Conservation (phyloP, 2,888 invertebrate species). For the Drosophila setosimentum region DNA sequence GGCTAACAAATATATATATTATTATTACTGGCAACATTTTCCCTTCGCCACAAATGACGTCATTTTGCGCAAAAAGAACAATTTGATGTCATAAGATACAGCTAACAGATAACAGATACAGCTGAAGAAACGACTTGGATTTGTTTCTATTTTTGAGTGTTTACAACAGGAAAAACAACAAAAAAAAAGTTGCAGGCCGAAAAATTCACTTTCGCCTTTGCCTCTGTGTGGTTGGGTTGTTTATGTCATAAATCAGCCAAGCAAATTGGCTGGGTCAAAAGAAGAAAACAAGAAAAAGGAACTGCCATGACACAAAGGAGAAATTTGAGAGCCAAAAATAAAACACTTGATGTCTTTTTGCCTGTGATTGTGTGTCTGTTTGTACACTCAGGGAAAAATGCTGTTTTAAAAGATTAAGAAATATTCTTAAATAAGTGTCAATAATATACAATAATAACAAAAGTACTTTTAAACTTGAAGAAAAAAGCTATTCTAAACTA, state of each 20-base stretch:
- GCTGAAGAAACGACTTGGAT: not conserved
- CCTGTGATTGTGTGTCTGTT: conserved; percentile 13
- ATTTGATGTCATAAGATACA: conserved; percentile 3
- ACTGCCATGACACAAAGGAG: conserved; percentile 38
- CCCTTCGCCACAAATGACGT: conserved; percentile 54
- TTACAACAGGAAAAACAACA: conserved; percentile 2
- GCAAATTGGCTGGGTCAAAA: conserved; percentile 20
- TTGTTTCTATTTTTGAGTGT: conserved; percentile 1
- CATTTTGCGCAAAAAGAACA: conserved; percentile 33
- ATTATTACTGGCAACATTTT: not conserved
- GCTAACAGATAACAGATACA: not conserved
- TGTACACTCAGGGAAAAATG: conserved; percentile 3
- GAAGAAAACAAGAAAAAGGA: conserved; percentile 11
- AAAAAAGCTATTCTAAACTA: not conserved
- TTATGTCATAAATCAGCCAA: conserved; percentile 54
- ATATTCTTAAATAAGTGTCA: no score
- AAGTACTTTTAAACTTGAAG: not conserved
- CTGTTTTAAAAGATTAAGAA: no score
- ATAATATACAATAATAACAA: not conserved
- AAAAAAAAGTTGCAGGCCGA: not conserved
- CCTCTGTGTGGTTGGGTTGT: conserved; percentile 26
- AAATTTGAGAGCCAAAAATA: conserved; percentile 21
- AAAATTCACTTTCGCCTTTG: conserved; percentile 34
- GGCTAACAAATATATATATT: not conserved
- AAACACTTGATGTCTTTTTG: conserved; percentile 46